phyloP scores from a whole-genome alignment of 53 echinoderm and acorn worm genomes.

The Arbacia lixula region DNA sequence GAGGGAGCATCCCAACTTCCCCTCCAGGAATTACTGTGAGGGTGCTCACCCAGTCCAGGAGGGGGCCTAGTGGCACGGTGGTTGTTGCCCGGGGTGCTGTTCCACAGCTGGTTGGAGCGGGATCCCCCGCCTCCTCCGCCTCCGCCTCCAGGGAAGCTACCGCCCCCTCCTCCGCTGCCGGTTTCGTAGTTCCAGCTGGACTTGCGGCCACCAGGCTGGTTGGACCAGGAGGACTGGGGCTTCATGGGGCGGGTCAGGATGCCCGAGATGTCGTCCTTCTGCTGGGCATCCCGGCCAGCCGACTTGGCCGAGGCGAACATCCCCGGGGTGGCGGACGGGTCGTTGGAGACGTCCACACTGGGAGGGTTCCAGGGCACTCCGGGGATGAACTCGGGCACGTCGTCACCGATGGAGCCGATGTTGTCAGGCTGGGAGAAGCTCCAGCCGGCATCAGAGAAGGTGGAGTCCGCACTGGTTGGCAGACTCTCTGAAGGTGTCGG shows the following conservation, averaged over 20 bases:
- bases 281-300: constrained; percentile 62
- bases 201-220: constrained; percentile 68
- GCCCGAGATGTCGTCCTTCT: constrained; percentile 84
- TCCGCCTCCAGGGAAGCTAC: background rate
- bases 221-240: constrained; percentile 77
- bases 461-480: constrained; percentile 94
- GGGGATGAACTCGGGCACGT: constrained; percentile 96
- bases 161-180: constrained; percentile 9
- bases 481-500: constrained; percentile 88
- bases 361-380: constrained; percentile 98
- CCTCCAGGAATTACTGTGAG: constrained; percentile 67
- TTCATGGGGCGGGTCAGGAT: constrained; percentile 98
- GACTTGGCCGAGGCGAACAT: constrained; percentile 73
- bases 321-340: constrained; percentile 96
- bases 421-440: constrained; percentile 69
- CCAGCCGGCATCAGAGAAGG: constrained; percentile 95
- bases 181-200: constrained; percentile 85
- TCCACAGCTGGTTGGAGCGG: constrained; percentile 48
- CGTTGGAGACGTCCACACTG: constrained; percentile 89
- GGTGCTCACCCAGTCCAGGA: constrained; percentile 87
- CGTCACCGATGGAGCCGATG: constrained; percentile 61
- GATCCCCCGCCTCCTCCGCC: constrained; percentile 11
- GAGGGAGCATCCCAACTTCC: constrained; percentile 59
- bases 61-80: constrained; percentile 84
- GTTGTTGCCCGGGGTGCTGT: constrained; percentile 47